Base-by-base conservation (phyloP, 2,888 invertebrate genomes). In the Ophioninae sp. region DNA sequence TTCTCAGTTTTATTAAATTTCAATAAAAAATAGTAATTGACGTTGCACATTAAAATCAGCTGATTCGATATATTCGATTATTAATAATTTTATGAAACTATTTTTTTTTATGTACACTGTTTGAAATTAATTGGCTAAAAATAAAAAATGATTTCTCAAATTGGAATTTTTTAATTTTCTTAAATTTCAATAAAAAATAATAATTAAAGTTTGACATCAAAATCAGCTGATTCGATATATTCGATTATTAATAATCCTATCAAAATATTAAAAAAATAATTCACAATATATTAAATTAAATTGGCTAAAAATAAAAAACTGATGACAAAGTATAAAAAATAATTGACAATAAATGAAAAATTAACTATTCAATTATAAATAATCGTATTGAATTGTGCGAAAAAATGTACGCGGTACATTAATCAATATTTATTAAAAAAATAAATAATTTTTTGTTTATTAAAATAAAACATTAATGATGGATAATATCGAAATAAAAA, bases 101-200 rank as follows among this genome's bases (percentile, higher is more conserved):
- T n/a, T n/a, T n/a, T n/a, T n/a, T n/a, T n/a, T n/a, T n/a, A n/a
- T n/a, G n/a, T n/a, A n/a, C n/a, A n/a, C n/a, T n/a, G n/a, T n/a
- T n/a, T n/a, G n/a, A n/a, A n/a, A n/a, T 56, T 67, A 68, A 56
- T 69, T 39, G n/a, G 56, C 44, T 10, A 72, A 39, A 50, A 30
- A 57, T 67, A 8, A 6, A 44, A 44, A 21, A 10, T 21, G 20
- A 67, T 67, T 67, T 13, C n/a, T 65, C 39, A 7, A 20, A n/a
- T 10, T 44, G 30, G 37, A 37, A 50, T 50, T 50, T 50, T 13
- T 30, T 3, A 30, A 1, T 2, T 30, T 30, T 30, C 30, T 1
- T 3, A 30, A 30, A 30, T 30, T 30, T 30, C 30, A 3, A 30
- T 30, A 2, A 30, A 30, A 30, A 30, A 30, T 30, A 30, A 3